These are phyloP conservation scores for Lordiphosa collinella DNA, from an alignment of 1,140 invertebrate species.

Conservation along the genomic window DNA sequence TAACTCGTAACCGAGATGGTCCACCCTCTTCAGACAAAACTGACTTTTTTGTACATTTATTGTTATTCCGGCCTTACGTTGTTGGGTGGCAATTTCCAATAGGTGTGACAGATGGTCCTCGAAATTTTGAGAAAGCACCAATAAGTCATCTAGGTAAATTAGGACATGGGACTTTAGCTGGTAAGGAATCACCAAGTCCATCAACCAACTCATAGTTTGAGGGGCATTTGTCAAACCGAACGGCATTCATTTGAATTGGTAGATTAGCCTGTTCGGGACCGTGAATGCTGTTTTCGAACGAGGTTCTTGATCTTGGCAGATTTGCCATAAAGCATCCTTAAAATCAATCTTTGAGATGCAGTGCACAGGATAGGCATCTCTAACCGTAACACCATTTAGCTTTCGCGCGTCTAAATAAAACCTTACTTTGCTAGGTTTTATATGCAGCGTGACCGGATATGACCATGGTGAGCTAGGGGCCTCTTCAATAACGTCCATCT, in stretches of 20 bases:
- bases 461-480: constrained; percentile 25
- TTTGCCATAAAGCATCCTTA: constrained; percentile 7
- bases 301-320: not conserved
- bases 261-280: constrained; percentile 57
- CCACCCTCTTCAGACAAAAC: not conserved
- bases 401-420: too few relatives aligned
- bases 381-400: too few relatives aligned
- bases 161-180: constrained; percentile 48
- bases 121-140: constrained; percentile 17
- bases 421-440: not conserved
- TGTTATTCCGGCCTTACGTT: not conserved
- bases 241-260: constrained; percentile 30
- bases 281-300: not conserved
- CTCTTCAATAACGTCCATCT: constrained; percentile 23
- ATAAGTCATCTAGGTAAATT: constrained; percentile 30
- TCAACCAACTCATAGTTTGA: constrained; percentile 14
- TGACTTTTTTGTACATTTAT: constrained; percentile 4
- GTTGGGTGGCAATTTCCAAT: not conserved
- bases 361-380: too few relatives aligned
- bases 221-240: constrained; percentile 44
- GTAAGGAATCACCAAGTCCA: constrained; percentile 67
- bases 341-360: constrained; percentile 1
- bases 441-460: not conserved
- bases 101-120: constrained; percentile 4
- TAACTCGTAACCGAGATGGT: constrained; percentile 9